Conservation (phyloP, 1,140 invertebrate genomes). For the Lineus longissimus region DNA sequence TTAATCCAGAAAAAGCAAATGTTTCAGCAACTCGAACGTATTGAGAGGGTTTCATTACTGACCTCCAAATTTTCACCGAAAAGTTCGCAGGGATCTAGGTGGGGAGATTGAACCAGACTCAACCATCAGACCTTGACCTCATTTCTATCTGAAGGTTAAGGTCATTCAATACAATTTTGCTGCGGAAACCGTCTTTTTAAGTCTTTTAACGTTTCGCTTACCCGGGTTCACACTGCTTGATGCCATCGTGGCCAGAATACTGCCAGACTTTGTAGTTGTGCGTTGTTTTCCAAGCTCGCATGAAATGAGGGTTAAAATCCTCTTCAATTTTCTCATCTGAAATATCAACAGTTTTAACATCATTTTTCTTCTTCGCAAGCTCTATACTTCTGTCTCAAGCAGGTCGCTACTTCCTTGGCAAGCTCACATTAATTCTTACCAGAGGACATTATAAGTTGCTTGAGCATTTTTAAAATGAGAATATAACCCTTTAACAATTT, state of each 20-base stretch:
- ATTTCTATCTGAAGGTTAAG: not conserved
- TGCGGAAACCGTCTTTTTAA: too few relatives aligned
- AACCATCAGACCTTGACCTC: not conserved
- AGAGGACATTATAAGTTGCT: too few relatives aligned
- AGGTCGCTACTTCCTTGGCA: too few relatives aligned
- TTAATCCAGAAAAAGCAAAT: constrained; percentile 7
- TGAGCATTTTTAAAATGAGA: too few relatives aligned
- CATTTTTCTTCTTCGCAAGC: too few relatives aligned
- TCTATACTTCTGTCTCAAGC: too few relatives aligned
- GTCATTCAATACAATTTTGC: too few relatives aligned
- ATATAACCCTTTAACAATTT: too few relatives aligned
- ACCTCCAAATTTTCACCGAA: not conserved
- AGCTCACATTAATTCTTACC: too few relatives aligned
- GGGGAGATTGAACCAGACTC: too few relatives aligned
- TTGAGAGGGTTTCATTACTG: not conserved
- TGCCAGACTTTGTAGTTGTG: constrained; percentile 84
- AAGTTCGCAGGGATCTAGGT: not conserved
- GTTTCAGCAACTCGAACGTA: not conserved
- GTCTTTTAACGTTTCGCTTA: too few relatives aligned
- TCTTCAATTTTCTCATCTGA: constrained; percentile 60
- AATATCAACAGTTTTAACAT: constrained; percentile 11
- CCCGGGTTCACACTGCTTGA: constrained; percentile 41
- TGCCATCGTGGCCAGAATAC: constrained; percentile 54
- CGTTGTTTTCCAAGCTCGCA: constrained; percentile 79
- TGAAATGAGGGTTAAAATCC: constrained; percentile 82